Percentiles rank a stretch among this genome's conserved stretches.
Conservation (phyloP, 2,113 vertebrate genomes). For the Bombycilla garrulus region DNA sequence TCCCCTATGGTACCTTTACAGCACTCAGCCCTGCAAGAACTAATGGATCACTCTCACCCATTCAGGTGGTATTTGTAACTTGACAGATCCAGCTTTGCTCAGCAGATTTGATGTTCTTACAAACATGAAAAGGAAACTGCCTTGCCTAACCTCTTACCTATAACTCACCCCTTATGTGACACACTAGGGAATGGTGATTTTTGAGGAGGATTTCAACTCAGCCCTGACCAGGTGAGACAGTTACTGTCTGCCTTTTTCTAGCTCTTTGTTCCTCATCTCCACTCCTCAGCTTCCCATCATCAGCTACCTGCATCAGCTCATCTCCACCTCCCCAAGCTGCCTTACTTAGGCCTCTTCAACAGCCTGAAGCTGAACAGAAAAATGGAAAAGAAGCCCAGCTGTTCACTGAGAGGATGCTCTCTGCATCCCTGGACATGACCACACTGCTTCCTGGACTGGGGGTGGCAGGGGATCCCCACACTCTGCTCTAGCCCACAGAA, state of each 20-base stretch:
- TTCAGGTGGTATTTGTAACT: background rate
- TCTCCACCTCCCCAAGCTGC: background rate
- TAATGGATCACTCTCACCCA: background rate
- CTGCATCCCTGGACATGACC: background rate
- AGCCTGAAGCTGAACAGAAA: background rate
- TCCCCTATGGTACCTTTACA: rapidly evolving
- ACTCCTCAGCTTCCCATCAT: background rate
- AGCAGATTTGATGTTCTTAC: background rate
- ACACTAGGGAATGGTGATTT: background rate
- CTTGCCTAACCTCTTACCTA: background rate
- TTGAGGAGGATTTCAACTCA: background rate
- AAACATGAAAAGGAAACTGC: background rate
- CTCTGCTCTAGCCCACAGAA: rapidly evolving
- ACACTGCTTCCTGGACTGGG: background rate
- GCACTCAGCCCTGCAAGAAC: background rate
- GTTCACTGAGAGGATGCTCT: background rate
- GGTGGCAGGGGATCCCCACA: background rate
- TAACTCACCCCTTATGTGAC: background rate
- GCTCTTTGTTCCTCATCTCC: background rate
- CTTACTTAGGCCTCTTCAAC: background rate
- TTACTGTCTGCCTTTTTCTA: background rate
- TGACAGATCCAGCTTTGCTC: background rate
- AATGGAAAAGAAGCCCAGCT: background rate
- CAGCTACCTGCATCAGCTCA: background rate
- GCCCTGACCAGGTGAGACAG: background rate